Percentiles rank a stretch among this genome's conserved stretches.
Conservation (phyloP, 2,797 vertebrate genomes). For the Sebastes hubbsi region DNA sequence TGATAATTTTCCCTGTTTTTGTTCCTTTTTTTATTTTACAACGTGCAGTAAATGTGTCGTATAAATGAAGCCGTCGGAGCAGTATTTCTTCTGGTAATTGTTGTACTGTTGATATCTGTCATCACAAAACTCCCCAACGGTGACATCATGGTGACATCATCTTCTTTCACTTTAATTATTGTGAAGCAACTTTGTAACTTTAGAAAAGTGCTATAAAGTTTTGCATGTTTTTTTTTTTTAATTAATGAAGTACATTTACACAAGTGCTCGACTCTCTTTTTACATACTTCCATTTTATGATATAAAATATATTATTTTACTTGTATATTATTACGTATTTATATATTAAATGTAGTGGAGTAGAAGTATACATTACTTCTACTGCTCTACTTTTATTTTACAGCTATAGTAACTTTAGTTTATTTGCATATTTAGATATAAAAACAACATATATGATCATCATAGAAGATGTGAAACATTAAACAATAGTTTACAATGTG, state of each 20-base stretch:
- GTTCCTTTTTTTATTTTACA: conserved; percentile 35
- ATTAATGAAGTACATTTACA: background rate
- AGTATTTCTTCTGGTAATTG: background rate
- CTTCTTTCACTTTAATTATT: background rate
- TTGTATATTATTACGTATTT: too few relatives aligned
- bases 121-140: background rate
- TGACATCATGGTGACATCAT: background rate
- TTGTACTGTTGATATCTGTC: conserved; percentile 1
- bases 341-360: too few relatives aligned
- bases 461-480: background rate
- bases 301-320: too few relatives aligned
- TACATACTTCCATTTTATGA: too few relatives aligned
- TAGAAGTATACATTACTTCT: background rate
- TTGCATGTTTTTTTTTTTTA: too few relatives aligned
- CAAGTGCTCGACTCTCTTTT: background rate
- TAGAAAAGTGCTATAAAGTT: background rate
- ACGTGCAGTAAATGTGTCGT: conserved; percentile 10
- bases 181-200: background rate
- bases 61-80: conserved; percentile 20
- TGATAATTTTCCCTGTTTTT: conserved; percentile 59
- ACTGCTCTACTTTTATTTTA: too few relatives aligned
- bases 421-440: background rate
- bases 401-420: background rate
- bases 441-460: background rate
- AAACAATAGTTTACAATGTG: too few relatives aligned